Conservation (phyloP, 2,888 invertebrate species). For the Coenonympha glycerion region DNA sequence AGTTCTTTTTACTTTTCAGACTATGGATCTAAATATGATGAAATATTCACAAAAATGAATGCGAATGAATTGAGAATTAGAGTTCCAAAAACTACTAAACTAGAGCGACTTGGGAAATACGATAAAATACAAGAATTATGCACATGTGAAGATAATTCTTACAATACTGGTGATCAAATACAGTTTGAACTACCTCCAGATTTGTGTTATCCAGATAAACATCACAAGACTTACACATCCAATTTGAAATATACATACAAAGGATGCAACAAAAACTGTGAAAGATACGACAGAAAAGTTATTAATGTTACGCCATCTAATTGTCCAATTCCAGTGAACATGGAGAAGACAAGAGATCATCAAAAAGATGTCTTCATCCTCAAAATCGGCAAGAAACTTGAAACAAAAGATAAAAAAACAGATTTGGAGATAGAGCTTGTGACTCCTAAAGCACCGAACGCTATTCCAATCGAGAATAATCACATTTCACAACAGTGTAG, state of each 20-base stretch:
- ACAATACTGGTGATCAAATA: slow-evolving; percentile 64
- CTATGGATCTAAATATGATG: slow-evolving; percentile 51
- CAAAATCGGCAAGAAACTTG: slow-evolving; percentile 67
- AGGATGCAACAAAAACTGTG: slow-evolving; percentile 41
- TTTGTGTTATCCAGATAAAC: slow-evolving; percentile 39
- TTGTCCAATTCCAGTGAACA: slow-evolving; percentile 58
- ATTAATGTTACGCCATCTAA: slow-evolving; percentile 63
- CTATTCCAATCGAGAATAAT: slow-evolving; percentile 35
- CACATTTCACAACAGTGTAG: slow-evolving; percentile 50
- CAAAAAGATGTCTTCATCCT: slow-evolving; percentile 66
- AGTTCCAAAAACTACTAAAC: slow-evolving; percentile 60
- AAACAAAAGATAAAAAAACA: slow-evolving; percentile 65
- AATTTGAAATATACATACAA: slow-evolving; percentile 59
- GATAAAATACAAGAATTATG: slow-evolving; percentile 63
- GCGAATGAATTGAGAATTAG: slow-evolving; percentile 63
- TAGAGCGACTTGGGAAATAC: slow-evolving; percentile 57
- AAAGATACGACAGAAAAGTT: slow-evolving; percentile 42
- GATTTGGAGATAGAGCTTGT: slow-evolving; percentile 67
- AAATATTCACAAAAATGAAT: slow-evolving; percentile 68
- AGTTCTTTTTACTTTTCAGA: slow-evolving; percentile 39
- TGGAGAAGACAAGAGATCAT: slow-evolving; percentile 56
- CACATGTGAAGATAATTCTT: slow-evolving; percentile 52
- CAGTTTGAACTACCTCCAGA: slow-evolving; percentile 62
- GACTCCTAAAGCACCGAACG: slow-evolving; percentile 56
- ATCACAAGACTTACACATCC: slow-evolving; percentile 46